Evolutionary conservation across 2,888 invertebrate species (phyloP).

Genomic region (Tipula helvola): DNA sequence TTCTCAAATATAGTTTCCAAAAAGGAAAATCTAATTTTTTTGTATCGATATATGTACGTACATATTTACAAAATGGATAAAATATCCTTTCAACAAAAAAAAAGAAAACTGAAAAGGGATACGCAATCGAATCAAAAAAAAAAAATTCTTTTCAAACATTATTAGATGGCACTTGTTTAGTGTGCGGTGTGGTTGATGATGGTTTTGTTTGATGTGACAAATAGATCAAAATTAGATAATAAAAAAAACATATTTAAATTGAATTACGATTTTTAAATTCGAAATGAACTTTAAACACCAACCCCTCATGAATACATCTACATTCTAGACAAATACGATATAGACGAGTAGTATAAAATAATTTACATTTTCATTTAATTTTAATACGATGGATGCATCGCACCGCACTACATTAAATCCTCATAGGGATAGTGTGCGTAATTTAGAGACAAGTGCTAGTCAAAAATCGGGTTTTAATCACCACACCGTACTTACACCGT

Average conservation of each 20-base stretch:
- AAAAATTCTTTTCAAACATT: background rate
- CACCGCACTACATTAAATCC: background rate
- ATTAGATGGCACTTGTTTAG: background rate
- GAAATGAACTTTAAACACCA: background rate
- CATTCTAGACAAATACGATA: too few relatives aligned
- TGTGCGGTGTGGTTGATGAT: background rate
- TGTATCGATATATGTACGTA: background rate
- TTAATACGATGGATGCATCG: background rate
- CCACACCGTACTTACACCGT: background rate
- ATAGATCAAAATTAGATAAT: background rate
- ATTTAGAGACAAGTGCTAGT: background rate
- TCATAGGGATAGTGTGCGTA: too few relatives aligned
- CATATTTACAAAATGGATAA: background rate
- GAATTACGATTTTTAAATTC: background rate
- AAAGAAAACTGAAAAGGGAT: background rate
- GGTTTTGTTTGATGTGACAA: background rate
- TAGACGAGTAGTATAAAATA: too few relatives aligned
- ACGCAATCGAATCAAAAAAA: background rate
- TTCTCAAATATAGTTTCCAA: background rate
- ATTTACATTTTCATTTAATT: too few relatives aligned
- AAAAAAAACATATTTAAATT: background rate
- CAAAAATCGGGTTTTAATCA: background rate
- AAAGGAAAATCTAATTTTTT: background rate
- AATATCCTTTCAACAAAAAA: background rate
- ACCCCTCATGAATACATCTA: background rate